A percentile compares a stretch with the other conserved stretches of the same genome.
These are phyloP conservation scores for Zygaena filipendulae DNA, from an alignment of 2,888 invertebrate species.

Conservation along the genomic window DNA sequence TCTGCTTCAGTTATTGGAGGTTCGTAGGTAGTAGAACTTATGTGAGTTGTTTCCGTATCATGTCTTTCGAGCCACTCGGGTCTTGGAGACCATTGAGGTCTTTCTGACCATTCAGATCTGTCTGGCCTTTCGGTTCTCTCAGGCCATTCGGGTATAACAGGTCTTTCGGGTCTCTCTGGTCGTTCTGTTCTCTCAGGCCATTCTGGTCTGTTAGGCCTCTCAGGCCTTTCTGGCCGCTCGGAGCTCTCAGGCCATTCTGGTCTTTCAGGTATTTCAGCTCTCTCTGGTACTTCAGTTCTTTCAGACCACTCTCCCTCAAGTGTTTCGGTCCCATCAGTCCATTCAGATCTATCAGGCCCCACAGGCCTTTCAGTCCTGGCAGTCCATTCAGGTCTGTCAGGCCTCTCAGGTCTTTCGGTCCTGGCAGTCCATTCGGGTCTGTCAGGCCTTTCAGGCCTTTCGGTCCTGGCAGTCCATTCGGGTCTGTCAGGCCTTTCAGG, in stretches of 20 bases:
- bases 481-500: no score
- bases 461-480: no score
- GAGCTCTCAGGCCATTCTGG: background rate
- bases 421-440: no score
- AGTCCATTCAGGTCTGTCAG: background rate
- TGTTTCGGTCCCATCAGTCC: background rate
- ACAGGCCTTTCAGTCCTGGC: background rate
- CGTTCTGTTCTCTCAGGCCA: slow-evolving; percentile 17
- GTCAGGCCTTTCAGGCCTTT: no score
- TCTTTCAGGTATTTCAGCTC: background rate
- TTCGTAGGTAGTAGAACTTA: slow-evolving; percentile 18
- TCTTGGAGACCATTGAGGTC: background rate
- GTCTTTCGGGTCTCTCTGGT: background rate
- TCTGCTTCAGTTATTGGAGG: slow-evolving; percentile 30
- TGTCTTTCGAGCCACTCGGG: background rate
- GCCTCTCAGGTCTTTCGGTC: background rate
- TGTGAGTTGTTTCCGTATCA: slow-evolving; percentile 11
- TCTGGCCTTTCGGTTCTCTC: background rate
- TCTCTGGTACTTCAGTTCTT: background rate
- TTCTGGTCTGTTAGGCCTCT: slow-evolving; percentile 24
- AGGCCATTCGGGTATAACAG: background rate
- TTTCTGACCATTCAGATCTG: background rate
- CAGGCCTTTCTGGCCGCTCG: slow-evolving; percentile 25
- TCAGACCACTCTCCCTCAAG: no score
- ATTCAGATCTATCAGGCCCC: background rate